Base-by-base conservation (phyloP, 2,888 invertebrate species). In the Lumbricus terrestris region DNA sequence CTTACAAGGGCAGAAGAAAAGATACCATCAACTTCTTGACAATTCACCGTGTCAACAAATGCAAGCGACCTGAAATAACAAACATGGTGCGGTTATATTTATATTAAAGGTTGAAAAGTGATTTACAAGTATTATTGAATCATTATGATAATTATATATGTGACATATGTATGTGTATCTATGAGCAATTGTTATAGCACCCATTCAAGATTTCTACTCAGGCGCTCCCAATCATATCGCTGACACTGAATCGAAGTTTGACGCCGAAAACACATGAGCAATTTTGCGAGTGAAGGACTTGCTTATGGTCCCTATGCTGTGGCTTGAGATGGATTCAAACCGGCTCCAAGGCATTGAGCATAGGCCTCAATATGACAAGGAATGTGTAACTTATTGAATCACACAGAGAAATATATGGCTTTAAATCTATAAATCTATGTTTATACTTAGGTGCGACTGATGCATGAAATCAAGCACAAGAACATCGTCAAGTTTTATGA, bases 1-100 rank as follows among this genome's bases (percentile, higher is more conserved):
- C 95, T n/a, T 95, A 95, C 91, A 95, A 95, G 92, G 95, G 95
- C 11, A 92, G 95, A 88, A 92, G 94, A 33, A 95, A 95, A 92
- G 95, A 95, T 40, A 95, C 95, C 11, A 95, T 95, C 35, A 94
- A 94, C 90, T 95, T 95, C 94, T 94, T 95, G 37, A 94, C 95
- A 35, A 95, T 95, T 89, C 94, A 95, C 91, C 95, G 95, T 91
- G 94, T 95, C 90, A 95, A 95, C 88, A 95, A 95, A 92, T 93
- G 93, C 90, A 94, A 94, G 90, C 91, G 95, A 88, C 93, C 94
- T 88, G 93, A 95, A 91, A 94, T 95, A 13, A 95, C 95, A 40
- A 95, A 95, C 91, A 94, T 94, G 35, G 95, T 95, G 92, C 92
- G 93, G 93, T 11, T 89, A 11, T 29, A n/a, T 29, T 69, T 69